Percentiles rank a stretch among this genome's conserved stretches.
Conservation (phyloP, 2,888 invertebrate genomes). For the Globia sparganii region DNA sequence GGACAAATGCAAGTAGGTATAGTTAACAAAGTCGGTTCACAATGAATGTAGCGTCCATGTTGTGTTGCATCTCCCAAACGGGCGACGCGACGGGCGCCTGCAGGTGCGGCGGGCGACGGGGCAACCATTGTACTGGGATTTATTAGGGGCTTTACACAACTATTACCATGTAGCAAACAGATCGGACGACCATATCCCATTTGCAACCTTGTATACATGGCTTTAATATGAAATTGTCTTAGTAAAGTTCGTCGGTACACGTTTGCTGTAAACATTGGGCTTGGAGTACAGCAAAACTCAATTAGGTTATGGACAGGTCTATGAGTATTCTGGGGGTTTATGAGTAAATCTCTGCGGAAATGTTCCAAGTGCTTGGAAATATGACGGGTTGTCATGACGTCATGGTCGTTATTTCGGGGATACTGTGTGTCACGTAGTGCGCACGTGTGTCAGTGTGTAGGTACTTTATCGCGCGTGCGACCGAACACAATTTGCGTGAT, state of each 20-base stretch:
- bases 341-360: slow-evolving; percentile 59
- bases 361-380: slow-evolving; percentile 48
- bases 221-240: slow-evolving; percentile 53
- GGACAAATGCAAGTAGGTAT: slow-evolving; percentile 39
- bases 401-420: slow-evolving; percentile 37
- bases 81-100: slow-evolving; percentile 23
- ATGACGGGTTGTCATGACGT: slow-evolving; percentile 41
- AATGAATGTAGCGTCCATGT: slow-evolving; percentile 31
- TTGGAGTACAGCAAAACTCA: slow-evolving; percentile 46
- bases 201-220: slow-evolving; percentile 43
- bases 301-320: slow-evolving; percentile 59
- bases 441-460: slow-evolving; percentile 41
- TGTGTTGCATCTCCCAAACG: slow-evolving; percentile 26
- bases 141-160: slow-evolving; percentile 61
- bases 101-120: slow-evolving; percentile 36
- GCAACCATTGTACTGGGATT: slow-evolving; percentile 54
- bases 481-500: slow-evolving; percentile 69
- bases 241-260: slow-evolving; percentile 38
- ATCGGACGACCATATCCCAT: slow-evolving; percentile 46
- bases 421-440: slow-evolving; percentile 41
- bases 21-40: slow-evolving; percentile 33
- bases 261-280: slow-evolving; percentile 39
- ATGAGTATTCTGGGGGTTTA: slow-evolving; percentile 50
- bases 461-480: slow-evolving; percentile 56
- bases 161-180: slow-evolving; percentile 57